Evolutionary conservation across 1,140 invertebrate species (phyloP).

Genomic region (Spodoptera litura): DNA sequence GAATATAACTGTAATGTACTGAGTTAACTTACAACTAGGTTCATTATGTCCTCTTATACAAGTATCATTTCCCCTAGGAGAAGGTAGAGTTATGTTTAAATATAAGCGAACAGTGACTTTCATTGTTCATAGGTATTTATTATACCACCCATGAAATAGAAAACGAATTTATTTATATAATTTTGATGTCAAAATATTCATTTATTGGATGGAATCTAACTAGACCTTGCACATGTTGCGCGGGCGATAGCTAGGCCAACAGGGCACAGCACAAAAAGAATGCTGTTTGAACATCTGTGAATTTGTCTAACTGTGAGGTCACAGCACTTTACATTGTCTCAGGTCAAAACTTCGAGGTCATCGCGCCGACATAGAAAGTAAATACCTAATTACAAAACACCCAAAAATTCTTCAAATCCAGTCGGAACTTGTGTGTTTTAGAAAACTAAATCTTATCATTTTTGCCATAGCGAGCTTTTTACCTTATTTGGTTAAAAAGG

Average conservation of each 20-base stretch:
- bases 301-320: neutral
- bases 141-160: too few relatives aligned
- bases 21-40: neutral
- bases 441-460: neutral
- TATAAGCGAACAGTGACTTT: too few relatives aligned
- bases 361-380: constrained; percentile 8
- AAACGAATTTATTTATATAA: too few relatives aligned
- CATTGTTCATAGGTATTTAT: too few relatives aligned
- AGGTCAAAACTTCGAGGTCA: constrained; percentile 3
- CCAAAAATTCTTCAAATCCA: neutral
- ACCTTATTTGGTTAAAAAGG: constrained; percentile 10
- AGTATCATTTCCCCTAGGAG: neutral
- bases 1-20: constrained; percentile 16
- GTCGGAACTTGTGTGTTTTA: neutral
- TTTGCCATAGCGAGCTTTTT: neutral
- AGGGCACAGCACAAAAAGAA: neutral
- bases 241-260: too few relatives aligned
- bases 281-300: neutral
- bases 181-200: too few relatives aligned
- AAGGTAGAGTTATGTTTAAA: too few relatives aligned
- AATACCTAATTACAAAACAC: constrained; percentile 6
- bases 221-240: too few relatives aligned
- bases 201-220: too few relatives aligned
- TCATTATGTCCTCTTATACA: neutral
- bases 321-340: neutral